Conservation (phyloP, 2,113 vertebrate genomes). For the Pterocles burchelli region DNA sequence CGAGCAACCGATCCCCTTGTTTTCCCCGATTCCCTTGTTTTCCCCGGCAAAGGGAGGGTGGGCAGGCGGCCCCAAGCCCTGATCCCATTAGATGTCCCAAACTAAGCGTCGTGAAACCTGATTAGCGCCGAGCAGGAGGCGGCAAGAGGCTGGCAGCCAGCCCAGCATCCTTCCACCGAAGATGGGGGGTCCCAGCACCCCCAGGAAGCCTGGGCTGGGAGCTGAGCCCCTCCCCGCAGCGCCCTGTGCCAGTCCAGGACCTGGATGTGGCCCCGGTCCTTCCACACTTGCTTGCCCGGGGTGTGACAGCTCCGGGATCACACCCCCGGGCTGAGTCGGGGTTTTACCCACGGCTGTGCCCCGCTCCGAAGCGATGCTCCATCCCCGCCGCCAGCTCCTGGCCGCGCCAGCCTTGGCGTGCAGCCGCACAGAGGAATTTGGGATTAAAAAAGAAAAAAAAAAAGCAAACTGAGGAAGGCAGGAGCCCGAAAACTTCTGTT, state of each 20-base stretch:
- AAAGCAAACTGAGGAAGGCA: not conserved
- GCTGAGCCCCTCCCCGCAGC: not conserved
- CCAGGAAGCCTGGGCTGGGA: fast-evolving
- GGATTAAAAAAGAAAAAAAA: not conserved
- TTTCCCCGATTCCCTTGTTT: not conserved
- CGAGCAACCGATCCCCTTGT: not conserved
- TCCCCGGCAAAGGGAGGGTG: not conserved
- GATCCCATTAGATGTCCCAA: conserved; percentile 62
- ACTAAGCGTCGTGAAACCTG: conserved; percentile 48
- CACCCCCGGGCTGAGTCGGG: not conserved
- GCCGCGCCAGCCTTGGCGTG: not conserved
- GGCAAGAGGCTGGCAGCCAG: not conserved
- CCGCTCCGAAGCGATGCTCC: not conserved
- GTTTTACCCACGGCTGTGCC: not conserved
- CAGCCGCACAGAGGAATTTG: conserved; percentile 24
- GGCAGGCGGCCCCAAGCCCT: conserved; percentile 16
- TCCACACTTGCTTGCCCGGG: not conserved
- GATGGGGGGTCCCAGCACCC: not conserved
- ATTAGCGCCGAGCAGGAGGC: not conserved
- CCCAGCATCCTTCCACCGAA: not conserved
- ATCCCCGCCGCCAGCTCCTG: not conserved
- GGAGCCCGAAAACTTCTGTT: conserved; percentile 23
- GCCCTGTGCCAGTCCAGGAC: fast-evolving
- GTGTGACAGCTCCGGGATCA: not conserved
- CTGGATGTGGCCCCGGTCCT: not conserved